Conservation (phyloP, 1,140 invertebrate genomes). For the Drosophila burlai region DNA sequence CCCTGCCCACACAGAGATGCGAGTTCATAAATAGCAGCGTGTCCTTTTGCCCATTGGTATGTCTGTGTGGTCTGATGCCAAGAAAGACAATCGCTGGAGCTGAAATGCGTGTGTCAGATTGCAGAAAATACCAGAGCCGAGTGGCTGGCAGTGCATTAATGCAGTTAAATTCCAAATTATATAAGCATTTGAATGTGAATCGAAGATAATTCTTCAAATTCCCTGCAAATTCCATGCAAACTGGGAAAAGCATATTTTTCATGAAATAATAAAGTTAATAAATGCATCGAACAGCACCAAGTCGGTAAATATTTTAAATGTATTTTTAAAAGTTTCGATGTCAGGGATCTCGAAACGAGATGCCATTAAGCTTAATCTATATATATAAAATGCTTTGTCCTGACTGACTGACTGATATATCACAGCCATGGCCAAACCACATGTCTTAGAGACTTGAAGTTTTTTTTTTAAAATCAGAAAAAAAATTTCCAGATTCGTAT, state of each 20-base stretch:
- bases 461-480: no score
- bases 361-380: no score
- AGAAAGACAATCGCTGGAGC: constrained; percentile 43
- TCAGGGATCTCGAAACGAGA: no score
- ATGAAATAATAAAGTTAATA: no score
- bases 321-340: neutral
- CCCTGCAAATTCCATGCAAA: neutral
- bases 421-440: no score
- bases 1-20: neutral
- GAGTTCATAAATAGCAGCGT: constrained; percentile 41
- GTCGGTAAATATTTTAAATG: no score
- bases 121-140: constrained; percentile 26
- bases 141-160: constrained; percentile 40
- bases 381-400: no score
- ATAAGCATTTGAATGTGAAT: neutral
- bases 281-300: no score
- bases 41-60: constrained; percentile 17
- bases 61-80: constrained; percentile 1
- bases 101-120: constrained; percentile 54
- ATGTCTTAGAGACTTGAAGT: no score
- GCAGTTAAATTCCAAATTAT: constrained; percentile 19
- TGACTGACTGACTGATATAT: no score
- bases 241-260: neutral
- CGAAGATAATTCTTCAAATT: neutral
- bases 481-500: no score